Base-by-base conservation (phyloP, 1,140 invertebrate species). In the Listronotus oregonensis region DNA sequence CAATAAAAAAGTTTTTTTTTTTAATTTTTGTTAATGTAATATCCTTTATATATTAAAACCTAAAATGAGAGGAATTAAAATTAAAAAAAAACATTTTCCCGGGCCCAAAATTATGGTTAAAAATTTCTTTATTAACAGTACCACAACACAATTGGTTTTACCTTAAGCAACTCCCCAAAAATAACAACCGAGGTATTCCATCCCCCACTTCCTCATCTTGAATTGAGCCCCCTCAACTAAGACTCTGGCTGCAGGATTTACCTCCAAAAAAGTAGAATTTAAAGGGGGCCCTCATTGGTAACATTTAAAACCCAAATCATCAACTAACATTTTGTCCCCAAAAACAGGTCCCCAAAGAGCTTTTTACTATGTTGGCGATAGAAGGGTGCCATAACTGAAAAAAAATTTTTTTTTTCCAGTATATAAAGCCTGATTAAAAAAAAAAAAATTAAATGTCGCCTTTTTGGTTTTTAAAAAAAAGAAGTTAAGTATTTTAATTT, bases 221-320 rank as follows among this genome's bases (percentile, higher is more conserved):
- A 44, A 99, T 75, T 99, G 95, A 54, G 97, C 97, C 69, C 99
- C 82, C 79, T 99, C 96, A 51, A 99, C 96, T 37, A 99, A 82
- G 27, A 99, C 93, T 90, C 95, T 82, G 46, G 96, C 96, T 66
- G 97, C 97, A 50, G 97, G 97, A 80, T 99, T 97, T 81, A 99
- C 97, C 82, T 99, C 97, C 49, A 99, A 81, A 66, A 99, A 84
- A 93, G 82, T 62, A 71, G 73, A 75, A 77, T 99, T n/a, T n/a
- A n/a, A 11, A 98, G 99, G 40, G 98, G 98, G 52, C 98, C 98
- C 84, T 99, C 98, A 85, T 99, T 99, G 7, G 97, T 99, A 40
- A 99, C 93, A 27, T 96, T 99, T 0, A 99, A 94, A 88, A 99
- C 95, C 98, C 98, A 84, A 99, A 77, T 99, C 97, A 85, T 99